Conservation (phyloP, 2,797 vertebrate species). For the Lophius americanus region DNA sequence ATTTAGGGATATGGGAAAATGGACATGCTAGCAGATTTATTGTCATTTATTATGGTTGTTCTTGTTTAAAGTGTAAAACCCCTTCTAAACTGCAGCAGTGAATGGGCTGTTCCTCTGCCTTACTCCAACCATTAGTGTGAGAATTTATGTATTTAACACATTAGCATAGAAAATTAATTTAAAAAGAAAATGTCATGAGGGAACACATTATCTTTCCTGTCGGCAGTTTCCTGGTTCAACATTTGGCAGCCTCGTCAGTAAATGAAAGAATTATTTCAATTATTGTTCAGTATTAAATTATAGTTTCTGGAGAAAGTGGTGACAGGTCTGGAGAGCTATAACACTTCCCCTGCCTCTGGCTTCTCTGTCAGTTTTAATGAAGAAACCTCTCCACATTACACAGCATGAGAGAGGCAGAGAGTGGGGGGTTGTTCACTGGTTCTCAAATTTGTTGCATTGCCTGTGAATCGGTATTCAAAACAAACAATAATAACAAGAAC, state of each 20-base stretch:
- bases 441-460: conserved; percentile 60
- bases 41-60: conserved; percentile 73
- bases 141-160: conserved; percentile 82
- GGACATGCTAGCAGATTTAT: conserved; percentile 73
- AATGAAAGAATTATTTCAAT: conserved; percentile 81
- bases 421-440: conserved; percentile 49
- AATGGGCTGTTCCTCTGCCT: conserved; percentile 70
- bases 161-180: conserved; percentile 80
- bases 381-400: conserved; percentile 71
- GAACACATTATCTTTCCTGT: conserved; percentile 78
- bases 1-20: conserved; percentile 69
- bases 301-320: conserved; percentile 73
- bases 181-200: conserved; percentile 70
- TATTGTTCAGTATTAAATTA: conserved; percentile 77
- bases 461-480: conserved; percentile 27
- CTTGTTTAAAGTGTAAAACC: conserved; percentile 77
- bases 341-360: conserved; percentile 74
- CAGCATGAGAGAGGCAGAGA: conserved; percentile 36
- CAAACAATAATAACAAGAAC: too few species aligned
- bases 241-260: conserved; percentile 81
- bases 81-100: conserved; percentile 70
- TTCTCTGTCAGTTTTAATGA: conserved; percentile 81
- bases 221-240: conserved; percentile 79
- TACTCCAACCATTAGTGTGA: conserved; percentile 76
- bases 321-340: conserved; percentile 79